These are phyloP conservation scores for Crocuta crocuta DNA, from an alignment of 2,113 vertebrate genomes.

Conservation along the genomic window DNA sequence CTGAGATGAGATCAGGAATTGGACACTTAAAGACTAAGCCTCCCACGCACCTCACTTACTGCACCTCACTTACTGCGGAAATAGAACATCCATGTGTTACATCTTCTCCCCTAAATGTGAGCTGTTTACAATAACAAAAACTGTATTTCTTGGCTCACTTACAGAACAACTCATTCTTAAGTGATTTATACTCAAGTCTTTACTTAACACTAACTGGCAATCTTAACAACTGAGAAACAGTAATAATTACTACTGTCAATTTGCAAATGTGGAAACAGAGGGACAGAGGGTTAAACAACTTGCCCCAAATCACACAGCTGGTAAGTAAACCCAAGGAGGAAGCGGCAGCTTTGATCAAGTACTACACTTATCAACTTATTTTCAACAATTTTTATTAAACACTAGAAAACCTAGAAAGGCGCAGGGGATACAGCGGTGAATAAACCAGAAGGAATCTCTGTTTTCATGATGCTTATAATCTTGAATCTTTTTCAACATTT, in stretches of 20 bases:
- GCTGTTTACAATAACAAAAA: not conserved
- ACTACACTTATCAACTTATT: not conserved
- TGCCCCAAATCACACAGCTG: not conserved
- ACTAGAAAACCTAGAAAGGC: not conserved
- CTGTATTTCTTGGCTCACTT: not conserved
- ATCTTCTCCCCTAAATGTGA: not conserved
- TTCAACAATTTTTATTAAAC: not conserved
- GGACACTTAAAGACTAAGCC: no score
- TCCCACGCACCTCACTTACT: not conserved
- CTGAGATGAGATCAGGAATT: no score
- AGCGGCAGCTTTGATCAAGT: not conserved
- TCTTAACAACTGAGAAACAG: not conserved
- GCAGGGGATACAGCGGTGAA: not conserved
- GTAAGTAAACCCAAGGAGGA: not conserved
- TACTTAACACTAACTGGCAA: not conserved
- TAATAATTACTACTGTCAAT: not conserved
- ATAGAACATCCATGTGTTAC: not conserved
- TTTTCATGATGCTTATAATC: not conserved
- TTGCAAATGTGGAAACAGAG: not conserved
- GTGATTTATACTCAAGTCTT: not conserved
- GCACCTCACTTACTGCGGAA: not conserved
- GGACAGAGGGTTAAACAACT: not conserved
- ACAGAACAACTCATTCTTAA: conserved; percentile 6
- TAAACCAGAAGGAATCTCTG: not conserved
- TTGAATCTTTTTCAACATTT: not conserved